Percentiles rank a stretch among this genome's conserved stretches.
Evolutionary conservation across 2,888 invertebrate species (phyloP).

Genomic region (Epistrophe grossulariae): DNA sequence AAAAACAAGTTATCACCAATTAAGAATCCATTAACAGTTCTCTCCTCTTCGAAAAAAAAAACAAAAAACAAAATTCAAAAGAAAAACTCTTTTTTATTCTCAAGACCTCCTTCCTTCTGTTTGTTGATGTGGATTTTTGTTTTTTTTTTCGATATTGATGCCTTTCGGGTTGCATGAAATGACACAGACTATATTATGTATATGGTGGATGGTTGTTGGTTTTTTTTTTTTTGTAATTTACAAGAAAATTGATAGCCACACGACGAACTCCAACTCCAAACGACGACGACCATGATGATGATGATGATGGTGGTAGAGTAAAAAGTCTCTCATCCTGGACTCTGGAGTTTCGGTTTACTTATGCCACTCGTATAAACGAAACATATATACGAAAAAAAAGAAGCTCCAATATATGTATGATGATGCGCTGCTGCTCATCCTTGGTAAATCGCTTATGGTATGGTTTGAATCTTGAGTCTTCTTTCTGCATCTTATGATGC

Average conservation of each 20-base stretch:
- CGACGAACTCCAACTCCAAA: constrained; percentile 33
- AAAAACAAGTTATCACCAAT: constrained; percentile 31
- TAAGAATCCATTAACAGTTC: constrained; percentile 37
- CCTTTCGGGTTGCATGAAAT: constrained; percentile 52
- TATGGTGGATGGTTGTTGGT: constrained; percentile 22
- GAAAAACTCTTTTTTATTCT: background rate
- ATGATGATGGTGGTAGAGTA: constrained; percentile 24
- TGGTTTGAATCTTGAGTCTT: constrained; percentile 18
- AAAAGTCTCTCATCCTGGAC: constrained; percentile 18
- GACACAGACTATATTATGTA: constrained; percentile 40
- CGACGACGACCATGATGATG: background rate
- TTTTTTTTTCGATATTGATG: constrained; percentile 13
- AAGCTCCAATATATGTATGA: constrained; percentile 16
- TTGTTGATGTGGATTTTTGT: background rate
- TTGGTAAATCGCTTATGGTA: constrained; percentile 39
- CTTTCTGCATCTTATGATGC: background rate
- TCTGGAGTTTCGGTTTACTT: constrained; percentile 34
- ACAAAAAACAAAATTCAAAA: background rate
- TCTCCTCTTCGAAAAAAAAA: constrained; percentile 5
- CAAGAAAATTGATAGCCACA: constrained; percentile 68
- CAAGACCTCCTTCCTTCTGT: constrained; percentile 3
- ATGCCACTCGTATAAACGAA: constrained; percentile 12
- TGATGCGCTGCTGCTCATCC: constrained; percentile 29
- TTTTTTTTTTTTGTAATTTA: constrained; percentile 59
- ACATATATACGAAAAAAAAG: constrained; percentile 11